Evolutionary conservation across 2,888 invertebrate genomes (phyloP), one percentile per base, ranked within the genome.

Genomic region (Patella caerulea): DNA sequence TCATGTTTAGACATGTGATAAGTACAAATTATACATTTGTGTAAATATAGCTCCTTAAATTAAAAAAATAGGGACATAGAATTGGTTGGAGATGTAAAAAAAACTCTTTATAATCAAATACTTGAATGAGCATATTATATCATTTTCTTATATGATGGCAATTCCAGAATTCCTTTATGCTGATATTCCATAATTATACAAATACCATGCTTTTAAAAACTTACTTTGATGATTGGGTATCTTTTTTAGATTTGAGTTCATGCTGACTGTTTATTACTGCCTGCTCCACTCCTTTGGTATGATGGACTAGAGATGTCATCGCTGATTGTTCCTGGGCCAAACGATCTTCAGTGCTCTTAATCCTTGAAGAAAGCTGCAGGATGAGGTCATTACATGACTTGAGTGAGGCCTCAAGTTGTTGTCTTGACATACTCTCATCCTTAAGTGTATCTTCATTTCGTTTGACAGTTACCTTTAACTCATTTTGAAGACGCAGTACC

Each of bases 201-300:
- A 9, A 45, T 45, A 45, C 45, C 9, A 45, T 45, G 9, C 9
- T 9, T 45, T 45, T 45, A 45, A 45, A 34, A 14, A 77, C 85
- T 79, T 80, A 89, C 90, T 84, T 88, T 78, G 84, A 71, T 14
- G 83, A 74, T 74, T 90, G 88, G 9, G 83, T 78, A 78, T 91
- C 91, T 78, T 88, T 86, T 74, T 87, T 85, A 55, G 83, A 80
- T 34, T 87, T 79, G 5, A 88, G 82, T 75, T 90, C 91, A 81
- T 91, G 88, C 74, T 91, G 91, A 79, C 88, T 87, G 73, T 86
- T 84, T 56, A 89, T 78, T 14, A 91, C 86, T 3, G 87, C 84
- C 83, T 91, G 90, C 82, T 92, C 91, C 65, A 92, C 87, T 73
- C 85, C 86, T 82, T 89, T 89, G 11, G 89, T 88, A 78, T 91